Conservation (phyloP, 2,797 vertebrate species). For the Petrocephalus schoutedeni region DNA sequence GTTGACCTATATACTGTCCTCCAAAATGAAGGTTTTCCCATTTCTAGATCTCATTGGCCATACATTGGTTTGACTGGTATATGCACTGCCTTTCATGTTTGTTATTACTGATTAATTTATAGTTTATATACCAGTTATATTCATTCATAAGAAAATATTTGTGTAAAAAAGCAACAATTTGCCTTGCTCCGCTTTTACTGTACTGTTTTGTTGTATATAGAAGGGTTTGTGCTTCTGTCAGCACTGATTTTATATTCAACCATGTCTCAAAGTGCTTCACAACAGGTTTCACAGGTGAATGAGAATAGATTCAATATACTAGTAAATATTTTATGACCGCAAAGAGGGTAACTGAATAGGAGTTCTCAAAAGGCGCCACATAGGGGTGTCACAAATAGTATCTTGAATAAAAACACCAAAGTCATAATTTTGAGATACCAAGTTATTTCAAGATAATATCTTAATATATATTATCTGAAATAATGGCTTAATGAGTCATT, state of each 20-base stretch:
- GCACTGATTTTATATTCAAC: not conserved
- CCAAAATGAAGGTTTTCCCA: not conserved
- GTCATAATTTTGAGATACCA: too few relatives aligned
- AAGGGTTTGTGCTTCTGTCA: not conserved
- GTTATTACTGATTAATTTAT: not conserved
- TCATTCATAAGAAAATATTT: not conserved
- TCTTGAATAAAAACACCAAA: too few relatives aligned
- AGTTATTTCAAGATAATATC: too few relatives aligned
- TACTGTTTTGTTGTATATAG: not conserved
- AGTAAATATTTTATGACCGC: too few relatives aligned
- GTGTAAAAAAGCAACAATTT: not conserved
- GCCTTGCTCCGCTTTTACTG: not conserved
- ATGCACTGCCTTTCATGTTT: not conserved
- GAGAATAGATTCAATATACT: too few relatives aligned
- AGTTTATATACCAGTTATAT: not conserved
- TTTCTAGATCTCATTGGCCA: not conserved
- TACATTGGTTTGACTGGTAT: not conserved
- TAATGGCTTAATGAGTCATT: too few relatives aligned
- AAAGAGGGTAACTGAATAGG: too few relatives aligned
- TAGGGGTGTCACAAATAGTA: not conserved
- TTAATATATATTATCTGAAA: too few relatives aligned
- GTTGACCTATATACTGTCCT: not conserved
- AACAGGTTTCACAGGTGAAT: too few relatives aligned
- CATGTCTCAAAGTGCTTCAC: not conserved
- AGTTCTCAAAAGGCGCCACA: not conserved